Evolutionary conservation across 2,888 invertebrate species (phyloP).

Genomic region (Noctuana brunneofusca): DNA sequence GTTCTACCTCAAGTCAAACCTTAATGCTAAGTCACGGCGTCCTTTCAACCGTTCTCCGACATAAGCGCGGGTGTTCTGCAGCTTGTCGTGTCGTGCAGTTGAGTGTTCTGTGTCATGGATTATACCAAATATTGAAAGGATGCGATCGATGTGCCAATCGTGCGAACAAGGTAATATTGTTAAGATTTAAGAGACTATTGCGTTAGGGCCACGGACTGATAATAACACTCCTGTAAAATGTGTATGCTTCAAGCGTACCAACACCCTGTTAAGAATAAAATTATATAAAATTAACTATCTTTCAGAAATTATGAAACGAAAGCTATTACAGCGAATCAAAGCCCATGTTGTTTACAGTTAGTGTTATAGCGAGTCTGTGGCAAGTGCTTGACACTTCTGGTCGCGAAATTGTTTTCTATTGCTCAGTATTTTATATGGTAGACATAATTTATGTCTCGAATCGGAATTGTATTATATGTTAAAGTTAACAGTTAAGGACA

Average conservation of each 20-base stretch:
- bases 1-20: conserved; percentile 80
- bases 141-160: conserved; percentile 75
- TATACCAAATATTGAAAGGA: conserved; percentile 77
- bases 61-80: conserved; percentile 36
- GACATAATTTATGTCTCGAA: conserved; percentile 65
- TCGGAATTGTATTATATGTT: conserved; percentile 79
- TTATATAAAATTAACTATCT: no score
- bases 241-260: conserved; percentile 1
- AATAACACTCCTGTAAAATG: conserved; percentile 22
- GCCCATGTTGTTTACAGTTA: background rate
- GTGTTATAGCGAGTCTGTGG: conserved; percentile 28
- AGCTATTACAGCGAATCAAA: background rate
- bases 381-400: conserved; percentile 62
- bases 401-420: conserved; percentile 79
- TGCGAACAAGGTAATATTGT: conserved; percentile 77
- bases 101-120: conserved; percentile 42
- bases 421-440: conserved; percentile 80
- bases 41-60: conserved; percentile 51
- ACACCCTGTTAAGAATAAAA: background rate
- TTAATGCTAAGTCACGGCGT: conserved; percentile 74
- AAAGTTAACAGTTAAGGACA: conserved; percentile 80
- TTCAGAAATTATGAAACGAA: no score
- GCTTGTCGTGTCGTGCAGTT: conserved; percentile 37
- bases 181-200: conserved; percentile 75
- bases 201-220: conserved; percentile 52